Evolutionary conservation across 2,888 invertebrate species (phyloP).

Genomic region (Aphelenchoides bicaudatus): DNA sequence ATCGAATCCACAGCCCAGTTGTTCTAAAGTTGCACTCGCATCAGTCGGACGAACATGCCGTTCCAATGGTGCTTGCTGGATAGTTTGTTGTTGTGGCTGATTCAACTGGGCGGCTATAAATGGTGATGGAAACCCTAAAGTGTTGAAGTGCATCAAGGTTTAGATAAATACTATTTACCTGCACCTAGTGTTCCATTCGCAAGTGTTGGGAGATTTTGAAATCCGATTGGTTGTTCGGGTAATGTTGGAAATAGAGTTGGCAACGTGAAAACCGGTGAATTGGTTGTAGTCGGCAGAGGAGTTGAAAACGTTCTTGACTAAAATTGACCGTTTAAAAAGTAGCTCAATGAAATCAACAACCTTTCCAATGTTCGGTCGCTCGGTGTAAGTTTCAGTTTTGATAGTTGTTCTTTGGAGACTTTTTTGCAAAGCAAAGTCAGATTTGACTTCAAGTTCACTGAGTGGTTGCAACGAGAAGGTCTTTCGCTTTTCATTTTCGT

Average conservation of each 20-base stretch:
- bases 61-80: not conserved
- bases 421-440: constrained; percentile 33
- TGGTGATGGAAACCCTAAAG: not conserved
- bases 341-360: too few relatives aligned
- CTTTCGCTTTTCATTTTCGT: not conserved
- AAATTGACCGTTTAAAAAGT: too few relatives aligned
- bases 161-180: too few relatives aligned
- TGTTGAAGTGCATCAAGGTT: not conserved
- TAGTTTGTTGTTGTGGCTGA: not conserved
- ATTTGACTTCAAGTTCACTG: constrained; percentile 36
- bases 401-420: constrained; percentile 35
- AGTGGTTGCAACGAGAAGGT: constrained; percentile 19
- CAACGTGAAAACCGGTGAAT: not conserved
- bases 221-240: too few relatives aligned
- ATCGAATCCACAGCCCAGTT: constrained; percentile 56
- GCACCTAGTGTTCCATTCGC: too few relatives aligned
- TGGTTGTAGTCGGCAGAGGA: not conserved
- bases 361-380: not conserved
- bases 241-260: constrained; percentile 5
- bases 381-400: not conserved
- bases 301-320: too few relatives aligned
- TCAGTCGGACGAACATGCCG: not conserved
- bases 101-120: not conserved
- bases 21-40: constrained; percentile 35
- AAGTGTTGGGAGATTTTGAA: too few relatives aligned